Conservation (phyloP, 2,797 vertebrate species). For the Mormyrops boulengeri region DNA sequence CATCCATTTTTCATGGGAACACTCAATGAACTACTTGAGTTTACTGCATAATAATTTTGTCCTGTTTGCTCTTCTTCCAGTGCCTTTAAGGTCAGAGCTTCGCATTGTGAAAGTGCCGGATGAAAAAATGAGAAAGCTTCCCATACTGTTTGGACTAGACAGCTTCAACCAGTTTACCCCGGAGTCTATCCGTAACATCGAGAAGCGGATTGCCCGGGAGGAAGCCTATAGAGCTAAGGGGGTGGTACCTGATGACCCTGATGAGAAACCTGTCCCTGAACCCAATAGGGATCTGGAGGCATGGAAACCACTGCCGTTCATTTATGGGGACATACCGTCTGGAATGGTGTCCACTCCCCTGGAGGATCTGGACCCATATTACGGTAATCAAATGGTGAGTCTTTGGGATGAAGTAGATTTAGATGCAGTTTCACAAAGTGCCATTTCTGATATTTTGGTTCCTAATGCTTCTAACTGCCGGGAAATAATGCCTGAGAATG, state of each 20-base stretch:
- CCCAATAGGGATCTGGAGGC: slow-evolving; percentile 97
- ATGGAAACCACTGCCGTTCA: slow-evolving; percentile 90
- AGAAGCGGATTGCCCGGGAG: slow-evolving; percentile 86
- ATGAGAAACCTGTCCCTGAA: slow-evolving; percentile 84
- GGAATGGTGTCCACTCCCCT: slow-evolving; percentile 83
- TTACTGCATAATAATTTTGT: not conserved
- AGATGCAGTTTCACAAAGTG: not conserved
- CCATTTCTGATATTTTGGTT: not conserved
- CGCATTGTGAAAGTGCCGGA: slow-evolving; percentile 87
- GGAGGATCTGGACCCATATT: slow-evolving; percentile 91
- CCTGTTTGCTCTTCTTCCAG: not conserved
- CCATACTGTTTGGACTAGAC: slow-evolving; percentile 97
- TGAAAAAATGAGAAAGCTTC: slow-evolving; percentile 98
- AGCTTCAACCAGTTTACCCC: slow-evolving; percentile 90
- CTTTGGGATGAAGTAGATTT: not conserved
- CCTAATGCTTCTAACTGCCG: not conserved
- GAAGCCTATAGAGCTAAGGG: slow-evolving; percentile 73
- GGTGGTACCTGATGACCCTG: slow-evolving; percentile 64
- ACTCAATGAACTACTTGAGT: not conserved
- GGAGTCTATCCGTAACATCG: slow-evolving; percentile 91
- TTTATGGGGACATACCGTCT: slow-evolving; percentile 84
- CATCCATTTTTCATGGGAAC: not conserved
- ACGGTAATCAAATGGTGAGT: slow-evolving; percentile 89
- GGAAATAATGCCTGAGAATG: not conserved
- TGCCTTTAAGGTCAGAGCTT: not conserved